Evolutionary conservation across 2,113 vertebrate species (phyloP).

Genomic region (Pyrgilauda ruficollis): DNA sequence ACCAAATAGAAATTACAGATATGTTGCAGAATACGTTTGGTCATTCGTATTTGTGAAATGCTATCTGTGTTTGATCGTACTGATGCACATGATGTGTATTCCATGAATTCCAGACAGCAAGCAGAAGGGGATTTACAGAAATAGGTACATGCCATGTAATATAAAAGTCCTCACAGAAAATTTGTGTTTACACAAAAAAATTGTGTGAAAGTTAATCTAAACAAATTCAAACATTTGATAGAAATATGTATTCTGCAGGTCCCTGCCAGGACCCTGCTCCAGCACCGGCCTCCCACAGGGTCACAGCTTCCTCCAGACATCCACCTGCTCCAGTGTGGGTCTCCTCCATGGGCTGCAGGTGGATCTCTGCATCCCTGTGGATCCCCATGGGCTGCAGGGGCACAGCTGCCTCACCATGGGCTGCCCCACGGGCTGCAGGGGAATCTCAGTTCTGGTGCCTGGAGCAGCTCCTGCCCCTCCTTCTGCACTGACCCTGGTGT

Average conservation of each 20-base stretch:
- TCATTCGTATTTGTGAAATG: neutral
- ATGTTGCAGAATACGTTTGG: neutral
- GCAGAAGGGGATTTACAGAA: neutral
- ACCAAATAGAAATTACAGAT: neutral
- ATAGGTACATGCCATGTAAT: neutral
- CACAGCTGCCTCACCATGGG: neutral
- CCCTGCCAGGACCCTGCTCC: neutral
- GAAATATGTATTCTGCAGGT: neutral
- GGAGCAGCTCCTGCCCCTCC: neutral
- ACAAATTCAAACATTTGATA: neutral
- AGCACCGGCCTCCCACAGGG: accelerated
- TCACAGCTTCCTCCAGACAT: neutral
- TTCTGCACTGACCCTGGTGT: neutral
- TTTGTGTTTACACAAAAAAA: neutral
- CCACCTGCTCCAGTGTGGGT: neutral
- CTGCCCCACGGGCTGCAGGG: neutral
- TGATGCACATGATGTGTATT: neutral
- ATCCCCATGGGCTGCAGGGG: neutral
- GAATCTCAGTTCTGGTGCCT: accelerated
- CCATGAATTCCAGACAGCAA: neutral
- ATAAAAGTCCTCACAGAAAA: neutral
- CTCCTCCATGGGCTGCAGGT: no score
- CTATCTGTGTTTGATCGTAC: neutral
- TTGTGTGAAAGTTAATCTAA: neutral
- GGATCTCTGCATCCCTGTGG: neutral